Evolutionary conservation across 1,140 invertebrate genomes (phyloP).

Genomic region (Wiebesia pumilae): DNA sequence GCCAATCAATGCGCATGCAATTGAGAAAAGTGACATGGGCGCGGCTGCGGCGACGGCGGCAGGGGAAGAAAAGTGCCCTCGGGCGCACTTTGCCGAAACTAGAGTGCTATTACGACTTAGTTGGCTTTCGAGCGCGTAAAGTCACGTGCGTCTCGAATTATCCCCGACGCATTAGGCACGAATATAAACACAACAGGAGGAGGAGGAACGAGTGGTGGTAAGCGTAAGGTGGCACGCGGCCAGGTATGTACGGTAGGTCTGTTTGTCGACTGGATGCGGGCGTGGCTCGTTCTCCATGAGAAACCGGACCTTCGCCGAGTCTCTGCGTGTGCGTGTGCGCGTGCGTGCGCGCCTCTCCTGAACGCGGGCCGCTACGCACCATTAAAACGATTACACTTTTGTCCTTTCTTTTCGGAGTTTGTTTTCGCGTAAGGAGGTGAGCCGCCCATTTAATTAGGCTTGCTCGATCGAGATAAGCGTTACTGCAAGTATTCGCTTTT

Average conservation of each 20-base stretch:
- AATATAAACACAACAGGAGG: background rate
- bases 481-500: too few species aligned
- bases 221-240: background rate
- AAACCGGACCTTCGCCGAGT: conserved; percentile 31
- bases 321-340: background rate
- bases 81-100: background rate
- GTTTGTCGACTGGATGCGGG: background rate
- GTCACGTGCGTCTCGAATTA: conserved; percentile 43
- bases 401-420: background rate
- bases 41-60: background rate
- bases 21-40: background rate
- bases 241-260: background rate
- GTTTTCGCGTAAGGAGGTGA: too few species aligned
- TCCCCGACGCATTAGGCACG: conserved; percentile 4
- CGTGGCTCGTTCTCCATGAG: conserved; percentile 28
- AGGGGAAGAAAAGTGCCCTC: background rate
- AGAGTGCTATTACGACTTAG: background rate
- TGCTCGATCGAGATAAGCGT: too few species aligned
- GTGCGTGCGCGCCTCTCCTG: background rate
- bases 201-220: too few species aligned
- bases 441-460: too few species aligned
- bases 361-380: too few species aligned
- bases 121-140: background rate
- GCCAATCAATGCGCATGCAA: background rate
- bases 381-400: background rate